Conservation (phyloP, 2,113 vertebrate genomes). For the Ammodytes dubius region DNA sequence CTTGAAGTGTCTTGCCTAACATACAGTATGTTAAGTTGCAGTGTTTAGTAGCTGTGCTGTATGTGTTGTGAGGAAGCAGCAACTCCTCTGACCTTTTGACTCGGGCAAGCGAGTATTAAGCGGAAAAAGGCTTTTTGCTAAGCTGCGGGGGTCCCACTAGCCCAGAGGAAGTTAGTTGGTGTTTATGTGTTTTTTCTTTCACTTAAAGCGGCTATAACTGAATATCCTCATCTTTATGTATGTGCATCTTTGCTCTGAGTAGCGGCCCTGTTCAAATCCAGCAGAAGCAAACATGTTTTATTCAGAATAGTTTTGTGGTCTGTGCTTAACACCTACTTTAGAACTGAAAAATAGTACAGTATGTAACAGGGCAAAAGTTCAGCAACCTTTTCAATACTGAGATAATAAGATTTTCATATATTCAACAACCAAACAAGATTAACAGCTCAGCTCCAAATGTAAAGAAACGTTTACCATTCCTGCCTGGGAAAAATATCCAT, state of each 20-base stretch:
- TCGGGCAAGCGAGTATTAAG: constrained; percentile 2
- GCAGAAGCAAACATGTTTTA: constrained; percentile 3
- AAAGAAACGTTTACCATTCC: constrained; percentile 12
- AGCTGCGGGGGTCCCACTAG: not conserved
- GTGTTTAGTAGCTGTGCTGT: not conserved
- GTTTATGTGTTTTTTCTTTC: not conserved
- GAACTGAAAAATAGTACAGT: not conserved
- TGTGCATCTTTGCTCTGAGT: not conserved
- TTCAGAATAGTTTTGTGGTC: not conserved
- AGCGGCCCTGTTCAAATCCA: constrained; percentile 1
- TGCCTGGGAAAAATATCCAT: constrained; percentile 21
- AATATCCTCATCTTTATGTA: not conserved
- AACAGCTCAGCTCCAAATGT: constrained; percentile 25
- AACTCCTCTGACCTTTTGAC: constrained; percentile 27
- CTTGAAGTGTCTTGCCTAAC: not conserved
- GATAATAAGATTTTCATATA: constrained; percentile 18
- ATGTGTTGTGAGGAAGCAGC: not conserved
- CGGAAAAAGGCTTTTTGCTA: not conserved
- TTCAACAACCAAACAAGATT: constrained; percentile 31
- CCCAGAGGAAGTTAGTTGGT: not conserved
- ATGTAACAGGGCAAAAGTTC: not conserved
- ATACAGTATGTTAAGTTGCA: not conserved
- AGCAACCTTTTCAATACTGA: constrained; percentile 31
- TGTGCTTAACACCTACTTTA: not conserved
- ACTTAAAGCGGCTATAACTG: not conserved